Evolutionary conservation across 2,888 invertebrate genomes (phyloP), one percentile per base, ranked within the genome.

Genomic region (Agrenia bidenticulata): DNA sequence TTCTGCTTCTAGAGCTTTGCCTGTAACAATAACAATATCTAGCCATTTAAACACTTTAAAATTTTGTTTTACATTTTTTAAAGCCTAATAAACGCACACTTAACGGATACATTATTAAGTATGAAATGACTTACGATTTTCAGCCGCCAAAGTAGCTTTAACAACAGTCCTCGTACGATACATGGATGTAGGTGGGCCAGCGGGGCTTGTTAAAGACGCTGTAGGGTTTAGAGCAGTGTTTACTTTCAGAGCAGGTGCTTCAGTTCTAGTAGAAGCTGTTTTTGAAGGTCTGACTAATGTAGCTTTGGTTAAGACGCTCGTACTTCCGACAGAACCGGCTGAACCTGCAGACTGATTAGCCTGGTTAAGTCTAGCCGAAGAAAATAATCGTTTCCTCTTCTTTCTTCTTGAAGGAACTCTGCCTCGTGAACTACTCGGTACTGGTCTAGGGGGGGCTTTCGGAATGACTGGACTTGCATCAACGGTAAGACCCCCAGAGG

Each of bases 101-200:
- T 15, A 39, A 39, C 39, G 7, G 39, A 39, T 39, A 15, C 15
- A 39, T 11, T 39, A 11, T 11, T 11, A 39, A 39, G 2, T 23
- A 7, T 32, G 17, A 55, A 64, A 21, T 51, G n/a, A 55, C 68
- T 69, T 69, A 73, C 73, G 63, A 39, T 59, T 71, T 71, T 70
- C 63, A 7, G 76, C 76, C 23, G 76, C 76, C 9, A 73, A 55
- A 17, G 67, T 69, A 15, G 70, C 70, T 64, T 72, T 75, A 0
- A 71, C 72, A 11, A 69, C 67, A 1, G 75, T 76, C 13, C 76
- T 49, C 23, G 74, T 76, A 63, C 75, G 67, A 56, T 76, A 76
- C 24, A 73, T 72, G 2, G 60, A 63, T 9, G 73, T 73, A 23
- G 61, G 60, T 19, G 69, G 62, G 11, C 49, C 49, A 19, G 56